A percentile compares a stretch with the other conserved stretches of the same genome.
Conservation (phyloP, 2,113 vertebrate species). For the Vulpes lagopus region DNA sequence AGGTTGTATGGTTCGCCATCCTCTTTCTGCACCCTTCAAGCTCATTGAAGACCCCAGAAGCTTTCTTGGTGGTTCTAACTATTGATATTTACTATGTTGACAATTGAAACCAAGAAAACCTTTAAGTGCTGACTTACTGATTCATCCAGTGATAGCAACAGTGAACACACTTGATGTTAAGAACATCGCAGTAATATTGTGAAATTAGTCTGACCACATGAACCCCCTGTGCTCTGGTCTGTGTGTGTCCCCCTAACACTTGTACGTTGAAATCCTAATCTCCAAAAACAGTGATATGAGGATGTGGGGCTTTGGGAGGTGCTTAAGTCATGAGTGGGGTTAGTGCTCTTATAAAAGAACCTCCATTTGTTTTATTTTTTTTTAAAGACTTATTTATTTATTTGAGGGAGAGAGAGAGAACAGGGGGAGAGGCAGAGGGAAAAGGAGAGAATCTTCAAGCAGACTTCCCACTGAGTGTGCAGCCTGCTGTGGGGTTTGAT, state of each 20-base stretch:
- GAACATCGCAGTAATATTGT: background rate
- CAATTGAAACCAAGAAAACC: background rate
- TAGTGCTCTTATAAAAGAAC: background rate
- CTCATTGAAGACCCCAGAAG: background rate
- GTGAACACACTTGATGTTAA: background rate
- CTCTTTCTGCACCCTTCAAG: background rate
- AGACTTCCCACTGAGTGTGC: background rate
- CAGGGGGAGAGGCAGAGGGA: background rate
- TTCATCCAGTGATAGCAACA: background rate
- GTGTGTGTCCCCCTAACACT: background rate
- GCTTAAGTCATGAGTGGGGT: background rate
- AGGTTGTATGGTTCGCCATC: background rate
- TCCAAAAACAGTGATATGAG: background rate
- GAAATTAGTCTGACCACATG: background rate
- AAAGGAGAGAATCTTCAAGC: background rate
- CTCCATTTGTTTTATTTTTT: background rate
- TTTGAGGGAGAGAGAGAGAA: background rate
- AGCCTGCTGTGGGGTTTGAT: background rate
- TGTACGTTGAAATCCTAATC: background rate
- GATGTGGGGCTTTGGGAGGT: background rate
- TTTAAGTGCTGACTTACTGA: background rate
- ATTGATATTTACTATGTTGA: background rate
- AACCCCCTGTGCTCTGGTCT: background rate
- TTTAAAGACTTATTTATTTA: background rate
- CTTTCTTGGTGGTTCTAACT: background rate